Base-by-base conservation (phyloP, 2,888 invertebrate genomes). In the Gortyna flavago region DNA sequence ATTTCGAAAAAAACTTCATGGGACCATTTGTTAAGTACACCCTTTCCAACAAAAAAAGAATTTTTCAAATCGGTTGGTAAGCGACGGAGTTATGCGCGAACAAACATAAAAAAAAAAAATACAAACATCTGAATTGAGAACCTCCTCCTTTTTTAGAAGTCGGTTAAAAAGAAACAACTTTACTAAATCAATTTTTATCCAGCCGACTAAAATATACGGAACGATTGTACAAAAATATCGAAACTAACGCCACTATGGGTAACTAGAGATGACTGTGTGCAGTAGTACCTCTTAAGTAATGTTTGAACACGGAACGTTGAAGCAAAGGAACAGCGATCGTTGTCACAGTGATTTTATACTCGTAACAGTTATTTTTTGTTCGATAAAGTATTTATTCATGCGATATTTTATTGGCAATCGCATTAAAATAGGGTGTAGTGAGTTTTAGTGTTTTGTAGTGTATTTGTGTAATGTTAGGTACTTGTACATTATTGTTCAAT, bases 261-360 rank as follows among this genome's bases (percentile, higher is more conserved):
- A 75, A 9, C 65, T 72, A 72, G 48, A 62, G 38, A 54, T 32
- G n/a, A n/a, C n/a, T n/a, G 35, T 72, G 66, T 75, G 83, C 81
- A 78, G 81, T 77, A 78, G 81, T 77, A 71, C 80, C 83, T 84
- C 84, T 85, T 88, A 87, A 89, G 88, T 88, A 83, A 83, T 82
- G 83, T 86, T 88, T 85, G 85, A 81, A 76, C 79, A 85, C 65
- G 67, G 65, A 78, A 79, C 81, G 79, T 16, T 21, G n/a, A 18
- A 51, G 59, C 38, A 68, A 75, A 59, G 69, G 68, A 71, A 66
- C 71, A 71, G 57, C 70, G 72, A 72, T 75, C 72, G 76, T 77
- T 68, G 79, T 80, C 48, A 80, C 70, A 57, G 86, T 77, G 75
- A 88, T 83, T 83, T 80, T 75, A 74, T 72, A 72, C 54, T 80